Conservation (phyloP, 2,113 vertebrate species). For the Aleadryas rufinucha region DNA sequence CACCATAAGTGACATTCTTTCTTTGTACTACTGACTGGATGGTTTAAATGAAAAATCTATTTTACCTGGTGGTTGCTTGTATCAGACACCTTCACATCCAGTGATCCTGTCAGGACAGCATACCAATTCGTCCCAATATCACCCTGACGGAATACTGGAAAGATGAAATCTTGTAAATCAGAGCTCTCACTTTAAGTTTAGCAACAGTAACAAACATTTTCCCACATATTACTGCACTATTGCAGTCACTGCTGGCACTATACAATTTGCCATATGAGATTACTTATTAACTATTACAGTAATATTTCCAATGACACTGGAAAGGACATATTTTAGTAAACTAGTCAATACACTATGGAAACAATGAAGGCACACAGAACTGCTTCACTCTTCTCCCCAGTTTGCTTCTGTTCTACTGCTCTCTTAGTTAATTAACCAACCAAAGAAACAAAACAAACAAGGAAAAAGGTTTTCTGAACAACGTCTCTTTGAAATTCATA, state of each 20-base stretch:
- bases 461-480: background rate
- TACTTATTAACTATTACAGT: background rate
- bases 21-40: background rate
- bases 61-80: conserved; percentile 92
- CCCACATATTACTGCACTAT: background rate
- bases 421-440: background rate
- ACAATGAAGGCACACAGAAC: background rate
- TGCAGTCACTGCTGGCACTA: background rate
- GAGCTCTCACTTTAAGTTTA: background rate
- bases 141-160: conserved; percentile 93
- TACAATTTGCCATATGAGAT: background rate
- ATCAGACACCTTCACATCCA: conserved; percentile 97
- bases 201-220: background rate
- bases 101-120: conserved; percentile 90
- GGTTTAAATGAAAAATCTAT: background rate
- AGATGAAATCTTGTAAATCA: conserved; percentile 13
- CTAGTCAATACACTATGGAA: background rate
- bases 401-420: background rate
- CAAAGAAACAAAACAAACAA: background rate
- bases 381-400: background rate
- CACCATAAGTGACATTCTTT: background rate
- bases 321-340: background rate
- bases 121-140: conserved; percentile 98
- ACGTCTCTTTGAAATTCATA: background rate
- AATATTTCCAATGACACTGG: background rate